Conservation (phyloP, 2,888 invertebrate genomes). For the Hymenopus coronatus region DNA sequence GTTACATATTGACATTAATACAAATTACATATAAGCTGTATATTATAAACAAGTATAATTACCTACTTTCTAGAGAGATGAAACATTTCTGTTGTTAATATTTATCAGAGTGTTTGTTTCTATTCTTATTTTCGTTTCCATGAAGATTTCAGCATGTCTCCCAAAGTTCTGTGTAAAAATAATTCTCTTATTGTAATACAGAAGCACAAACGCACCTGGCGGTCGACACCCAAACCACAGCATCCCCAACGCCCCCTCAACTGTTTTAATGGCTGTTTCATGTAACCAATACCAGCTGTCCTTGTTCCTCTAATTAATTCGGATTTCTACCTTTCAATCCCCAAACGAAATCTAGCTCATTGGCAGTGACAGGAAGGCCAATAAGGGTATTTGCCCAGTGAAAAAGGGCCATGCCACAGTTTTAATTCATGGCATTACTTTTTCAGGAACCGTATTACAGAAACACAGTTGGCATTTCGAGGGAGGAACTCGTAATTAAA, state of each 20-base stretch:
- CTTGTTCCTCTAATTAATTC: slow-evolving; percentile 8
- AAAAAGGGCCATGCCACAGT: background rate
- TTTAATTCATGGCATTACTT: background rate
- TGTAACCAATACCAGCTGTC: slow-evolving; percentile 6
- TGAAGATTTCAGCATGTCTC: background rate
- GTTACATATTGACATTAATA: too few relatives aligned
- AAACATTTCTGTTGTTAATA: too few relatives aligned
- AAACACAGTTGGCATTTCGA: background rate
- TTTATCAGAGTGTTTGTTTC: too few relatives aligned
- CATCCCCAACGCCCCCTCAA: background rate
- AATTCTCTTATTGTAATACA: background rate
- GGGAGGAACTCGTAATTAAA: background rate
- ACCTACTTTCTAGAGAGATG: too few relatives aligned
- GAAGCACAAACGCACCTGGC: background rate
- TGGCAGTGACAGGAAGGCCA: background rate
- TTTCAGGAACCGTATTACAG: background rate
- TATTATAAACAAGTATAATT: too few relatives aligned
- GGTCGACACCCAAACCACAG: background rate
- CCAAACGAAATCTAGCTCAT: background rate
- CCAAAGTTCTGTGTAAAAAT: background rate
- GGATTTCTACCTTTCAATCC: background rate
- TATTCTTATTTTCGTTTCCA: background rate
- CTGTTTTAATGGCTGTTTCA: slow-evolving; percentile 14
- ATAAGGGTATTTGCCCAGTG: background rate
- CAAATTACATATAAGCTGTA: too few relatives aligned